Conservation (phyloP, 2,113 vertebrate species). For the Synodontis membranacea region DNA sequence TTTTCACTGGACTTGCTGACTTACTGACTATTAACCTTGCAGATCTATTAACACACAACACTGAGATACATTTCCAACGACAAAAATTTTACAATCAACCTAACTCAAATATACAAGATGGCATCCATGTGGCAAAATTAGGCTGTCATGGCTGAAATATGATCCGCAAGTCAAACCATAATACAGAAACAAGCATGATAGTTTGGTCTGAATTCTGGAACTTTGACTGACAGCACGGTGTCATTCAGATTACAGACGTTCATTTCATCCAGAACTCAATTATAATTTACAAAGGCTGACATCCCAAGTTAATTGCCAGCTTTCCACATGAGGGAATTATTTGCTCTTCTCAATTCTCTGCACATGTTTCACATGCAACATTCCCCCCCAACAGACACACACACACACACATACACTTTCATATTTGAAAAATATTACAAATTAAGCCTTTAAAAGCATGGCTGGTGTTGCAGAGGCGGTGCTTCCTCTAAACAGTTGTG, state of each 20-base stretch:
- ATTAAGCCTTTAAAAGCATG: constrained; percentile 63
- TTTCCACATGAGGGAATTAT: constrained; percentile 80
- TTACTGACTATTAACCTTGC: too few relatives aligned
- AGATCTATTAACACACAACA: constrained; percentile 38
- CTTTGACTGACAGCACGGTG: constrained; percentile 76
- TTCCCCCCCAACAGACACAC: constrained; percentile 34
- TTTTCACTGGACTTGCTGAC: not conserved
- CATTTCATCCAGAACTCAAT: constrained; percentile 80
- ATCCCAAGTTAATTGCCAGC: constrained; percentile 80
- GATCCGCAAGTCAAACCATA: constrained; percentile 63
- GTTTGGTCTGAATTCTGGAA: constrained; percentile 67
- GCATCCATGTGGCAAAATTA: constrained; percentile 59
- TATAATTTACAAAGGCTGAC: constrained; percentile 81
- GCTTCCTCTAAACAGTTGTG: constrained; percentile 39
- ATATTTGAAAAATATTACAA: constrained; percentile 71
- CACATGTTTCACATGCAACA: constrained; percentile 71
- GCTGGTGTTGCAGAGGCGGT: constrained; percentile 34
- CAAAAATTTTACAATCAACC: not conserved
- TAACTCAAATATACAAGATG: constrained; percentile 30
- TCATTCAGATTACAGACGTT: constrained; percentile 76
- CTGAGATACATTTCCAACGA: constrained; percentile 29
- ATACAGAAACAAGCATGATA: constrained; percentile 71
- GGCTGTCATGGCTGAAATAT: constrained; percentile 67
- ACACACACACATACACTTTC: constrained; percentile 14
- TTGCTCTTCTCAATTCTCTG: constrained; percentile 77